Evolutionary conservation across 2,113 vertebrate genomes (phyloP).

Genomic region (Amazona guildingii): DNA sequence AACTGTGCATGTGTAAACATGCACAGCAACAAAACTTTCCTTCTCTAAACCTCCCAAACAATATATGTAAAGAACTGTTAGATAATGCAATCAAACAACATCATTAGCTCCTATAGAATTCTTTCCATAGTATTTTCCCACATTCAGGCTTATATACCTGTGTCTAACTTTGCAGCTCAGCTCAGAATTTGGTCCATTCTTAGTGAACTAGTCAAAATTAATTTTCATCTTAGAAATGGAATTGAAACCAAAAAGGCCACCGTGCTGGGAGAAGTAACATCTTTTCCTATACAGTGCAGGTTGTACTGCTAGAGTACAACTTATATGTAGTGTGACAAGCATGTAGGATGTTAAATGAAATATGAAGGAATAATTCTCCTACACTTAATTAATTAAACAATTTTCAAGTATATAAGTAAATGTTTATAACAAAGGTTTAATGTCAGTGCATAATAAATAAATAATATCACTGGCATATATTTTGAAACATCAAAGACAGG

Average conservation of each 20-base stretch:
- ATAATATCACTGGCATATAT: conserved; percentile 65
- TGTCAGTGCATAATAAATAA: conserved; percentile 76
- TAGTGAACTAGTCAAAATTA: neutral
- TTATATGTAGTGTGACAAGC: neutral
- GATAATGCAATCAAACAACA: neutral
- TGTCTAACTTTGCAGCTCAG: neutral
- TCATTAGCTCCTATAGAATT: neutral
- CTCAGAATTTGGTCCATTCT: neutral
- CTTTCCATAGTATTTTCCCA: neutral
- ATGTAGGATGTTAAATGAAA: conserved; percentile 68
- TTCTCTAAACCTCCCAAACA: neutral
- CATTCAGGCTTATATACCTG: neutral
- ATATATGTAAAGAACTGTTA: neutral
- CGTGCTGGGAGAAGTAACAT: neutral
- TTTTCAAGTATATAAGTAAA: conserved; percentile 73
- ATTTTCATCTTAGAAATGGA: neutral
- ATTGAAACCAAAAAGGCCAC: neutral
- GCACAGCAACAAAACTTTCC: neutral
- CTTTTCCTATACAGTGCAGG: neutral
- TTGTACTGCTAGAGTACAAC: conserved; percentile 11
- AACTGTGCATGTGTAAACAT: neutral
- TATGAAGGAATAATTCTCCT: conserved; percentile 64
- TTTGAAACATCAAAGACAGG: conserved; percentile 72
- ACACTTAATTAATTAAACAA: conserved; percentile 74
- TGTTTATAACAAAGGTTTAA: conserved; percentile 76